Conservation (phyloP, 2,888 invertebrate genomes). For the Cyrtodaria siliqua region DNA sequence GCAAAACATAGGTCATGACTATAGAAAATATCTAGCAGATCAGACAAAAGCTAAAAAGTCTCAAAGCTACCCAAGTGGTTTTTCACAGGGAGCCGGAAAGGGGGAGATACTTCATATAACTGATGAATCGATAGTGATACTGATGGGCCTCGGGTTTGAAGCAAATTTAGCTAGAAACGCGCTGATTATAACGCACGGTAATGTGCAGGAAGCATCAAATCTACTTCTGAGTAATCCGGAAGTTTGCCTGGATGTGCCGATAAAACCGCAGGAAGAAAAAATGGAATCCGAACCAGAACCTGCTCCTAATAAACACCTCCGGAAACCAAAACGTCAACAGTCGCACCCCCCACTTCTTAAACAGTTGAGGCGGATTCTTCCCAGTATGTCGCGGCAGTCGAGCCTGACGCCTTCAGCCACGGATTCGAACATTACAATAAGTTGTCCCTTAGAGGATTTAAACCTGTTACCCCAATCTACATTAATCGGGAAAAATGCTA, state of each 20-base stretch:
- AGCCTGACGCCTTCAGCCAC: constrained; percentile 50
- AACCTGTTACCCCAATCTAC: constrained; percentile 68
- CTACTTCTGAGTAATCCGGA: constrained; percentile 68
- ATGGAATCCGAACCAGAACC: constrained; percentile 11
- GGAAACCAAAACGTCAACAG: constrained; percentile 46
- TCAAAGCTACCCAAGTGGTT: constrained; percentile 29
- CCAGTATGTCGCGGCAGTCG: constrained; percentile 54
- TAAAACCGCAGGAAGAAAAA: neutral
- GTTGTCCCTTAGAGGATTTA: constrained; percentile 52
- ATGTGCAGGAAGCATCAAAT: constrained; percentile 72
- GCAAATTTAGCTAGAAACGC: constrained; percentile 73
- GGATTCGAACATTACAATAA: constrained; percentile 26
- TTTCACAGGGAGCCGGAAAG: constrained; percentile 1
- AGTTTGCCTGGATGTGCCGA: constrained; percentile 17
- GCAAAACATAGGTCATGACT: constrained; percentile 55
- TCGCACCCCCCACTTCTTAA: constrained; percentile 62
- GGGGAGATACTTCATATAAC: constrained; percentile 20
- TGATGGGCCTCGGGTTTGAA: constrained; percentile 76
- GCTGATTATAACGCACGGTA: constrained; percentile 72
- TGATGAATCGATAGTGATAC: constrained; percentile 66
- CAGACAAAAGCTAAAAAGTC: constrained; percentile 34
- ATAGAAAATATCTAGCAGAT: constrained; percentile 21
- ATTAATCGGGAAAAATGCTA: constrained; percentile 71
- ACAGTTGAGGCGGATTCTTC: constrained; percentile 55
- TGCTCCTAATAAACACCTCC: neutral